Evolutionary conservation across 2,888 invertebrate genomes (phyloP).

Genomic region (Mythimna vitellina): DNA sequence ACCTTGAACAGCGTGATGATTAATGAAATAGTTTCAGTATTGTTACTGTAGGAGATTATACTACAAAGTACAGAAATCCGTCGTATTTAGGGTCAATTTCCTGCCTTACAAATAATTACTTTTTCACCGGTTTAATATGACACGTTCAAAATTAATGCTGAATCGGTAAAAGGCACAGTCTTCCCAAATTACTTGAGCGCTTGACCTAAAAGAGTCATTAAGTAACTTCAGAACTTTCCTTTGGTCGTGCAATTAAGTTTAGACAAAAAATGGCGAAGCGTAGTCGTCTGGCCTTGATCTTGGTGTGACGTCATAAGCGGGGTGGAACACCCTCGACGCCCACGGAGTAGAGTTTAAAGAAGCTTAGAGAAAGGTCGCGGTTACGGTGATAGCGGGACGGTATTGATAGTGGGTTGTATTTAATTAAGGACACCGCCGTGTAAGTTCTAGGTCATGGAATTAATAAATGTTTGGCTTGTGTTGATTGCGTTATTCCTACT

Average conservation of each 20-base stretch:
- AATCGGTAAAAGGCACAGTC: conserved; percentile 16
- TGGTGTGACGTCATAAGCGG: conserved; percentile 63
- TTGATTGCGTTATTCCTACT: background rate
- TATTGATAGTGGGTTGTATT: background rate
- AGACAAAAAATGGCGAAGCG: conserved; percentile 54
- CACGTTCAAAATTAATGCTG: conserved; percentile 1
- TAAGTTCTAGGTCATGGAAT: background rate
- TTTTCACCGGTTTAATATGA: background rate
- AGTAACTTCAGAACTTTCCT: conserved; percentile 41
- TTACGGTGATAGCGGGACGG: background rate
- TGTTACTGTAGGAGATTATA: no score
- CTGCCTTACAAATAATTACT: no score
- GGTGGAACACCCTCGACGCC: conserved; percentile 57
- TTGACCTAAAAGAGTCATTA: conserved; percentile 33
- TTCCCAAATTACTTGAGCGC: conserved; percentile 16
- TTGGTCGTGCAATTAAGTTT: conserved; percentile 41
- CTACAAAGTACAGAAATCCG: no score
- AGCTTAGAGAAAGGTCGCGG: conserved; percentile 8
- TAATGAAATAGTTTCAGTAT: no score
- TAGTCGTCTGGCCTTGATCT: conserved; percentile 65
- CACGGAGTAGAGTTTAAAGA: conserved; percentile 51
- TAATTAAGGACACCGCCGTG: background rate
- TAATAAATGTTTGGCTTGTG: background rate
- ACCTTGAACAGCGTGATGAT: no score
- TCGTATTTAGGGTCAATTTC: no score